Base-by-base conservation (phyloP, 2,797 vertebrate species). In the Manis pentadactyla region DNA sequence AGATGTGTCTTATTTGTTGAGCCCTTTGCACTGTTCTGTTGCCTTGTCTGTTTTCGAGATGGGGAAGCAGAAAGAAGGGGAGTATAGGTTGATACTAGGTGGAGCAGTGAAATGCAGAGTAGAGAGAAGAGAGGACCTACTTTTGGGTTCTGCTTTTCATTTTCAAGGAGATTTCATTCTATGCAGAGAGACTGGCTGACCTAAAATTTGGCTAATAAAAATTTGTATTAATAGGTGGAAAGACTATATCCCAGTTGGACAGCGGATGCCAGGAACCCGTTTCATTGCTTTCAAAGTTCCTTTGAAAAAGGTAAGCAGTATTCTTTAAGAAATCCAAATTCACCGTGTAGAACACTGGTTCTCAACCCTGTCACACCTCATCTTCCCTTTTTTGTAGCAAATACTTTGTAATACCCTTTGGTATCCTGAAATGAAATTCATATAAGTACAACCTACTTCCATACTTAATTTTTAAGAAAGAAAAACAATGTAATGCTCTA, bases 241-340 rank as follows among this genome's bases (percentile, higher is more conserved):
- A 2, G 97, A 99, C 3, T 99, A 99, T 92, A 69, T 95, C 2
- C 96, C 99, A 5, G 94, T 99, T 27, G 99, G 99, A 53, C 98
- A 98, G 79, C 98, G 99, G 66, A 98, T 99, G 8, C 96, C 98
- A 0, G 99, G 99, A 69, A 99, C 99, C 0, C 99, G 99, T 31
- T 99, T 99, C 98, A 98, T 99, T 25, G 98, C 99, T 87, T 99
- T 99, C 98, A 99, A 99, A 97, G 99, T 99, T 46, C 99, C 99
- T 4, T 98, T 99, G 82, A 99, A 98, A 86, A 97, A 98, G 98
- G 99, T 99, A 63, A 97, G 98, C n/a, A 10, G 0, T 73, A 42
- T 91, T 74, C 61, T 88, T 95, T 87, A 39, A 96, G 46, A 90
- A 92, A 66, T 89, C 25, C 31, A 12, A 78, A 53, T 71, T 92